phyloP scores from a whole-genome alignment of 2,113 vertebrate genomes.

The Channa argus region DNA sequence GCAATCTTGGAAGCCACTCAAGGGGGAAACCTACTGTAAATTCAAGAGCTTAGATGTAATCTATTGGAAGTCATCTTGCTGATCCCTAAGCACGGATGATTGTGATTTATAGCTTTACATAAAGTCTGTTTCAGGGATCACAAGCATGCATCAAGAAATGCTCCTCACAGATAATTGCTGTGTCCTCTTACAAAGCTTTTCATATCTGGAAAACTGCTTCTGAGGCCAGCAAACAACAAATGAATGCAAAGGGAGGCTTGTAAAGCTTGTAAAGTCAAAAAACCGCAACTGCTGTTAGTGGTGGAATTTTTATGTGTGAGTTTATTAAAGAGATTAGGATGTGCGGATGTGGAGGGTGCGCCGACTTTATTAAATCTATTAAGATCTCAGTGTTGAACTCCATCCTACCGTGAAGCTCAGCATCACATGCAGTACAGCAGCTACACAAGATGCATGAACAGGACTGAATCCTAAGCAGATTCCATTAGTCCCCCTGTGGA shows the following conservation, averaged over 20 bases:
- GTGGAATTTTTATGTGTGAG: constrained; percentile 15
- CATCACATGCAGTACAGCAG: constrained; percentile 8
- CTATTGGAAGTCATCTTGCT: constrained; percentile 3
- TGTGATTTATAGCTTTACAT: not conserved
- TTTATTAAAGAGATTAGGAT: constrained; percentile 51
- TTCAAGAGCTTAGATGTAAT: constrained; percentile 5
- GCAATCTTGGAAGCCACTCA: constrained; percentile 12
- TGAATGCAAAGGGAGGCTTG: constrained; percentile 23
- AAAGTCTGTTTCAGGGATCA: constrained; percentile 4
- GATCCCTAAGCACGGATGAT: constrained; percentile 14
- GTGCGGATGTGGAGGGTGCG: constrained; percentile 1
- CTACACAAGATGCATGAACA: constrained; percentile 43
- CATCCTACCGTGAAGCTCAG: not conserved
- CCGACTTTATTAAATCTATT: constrained; percentile 14
- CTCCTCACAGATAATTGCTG: not conserved
- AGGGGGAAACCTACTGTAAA: constrained; percentile 17
- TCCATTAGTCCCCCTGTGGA: constrained; percentile 40
- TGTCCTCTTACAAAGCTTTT: not conserved
- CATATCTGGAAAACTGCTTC: constrained; percentile 2
- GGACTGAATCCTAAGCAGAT: constrained; percentile 53
- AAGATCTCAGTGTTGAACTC: constrained; percentile 11
- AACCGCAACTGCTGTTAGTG: constrained; percentile 30
- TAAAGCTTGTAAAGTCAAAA: constrained; percentile 25
- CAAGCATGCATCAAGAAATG: not conserved
- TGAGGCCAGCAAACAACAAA: constrained; percentile 9